Conservation (phyloP, 2,888 invertebrate species). For the Epinotia nisella region DNA sequence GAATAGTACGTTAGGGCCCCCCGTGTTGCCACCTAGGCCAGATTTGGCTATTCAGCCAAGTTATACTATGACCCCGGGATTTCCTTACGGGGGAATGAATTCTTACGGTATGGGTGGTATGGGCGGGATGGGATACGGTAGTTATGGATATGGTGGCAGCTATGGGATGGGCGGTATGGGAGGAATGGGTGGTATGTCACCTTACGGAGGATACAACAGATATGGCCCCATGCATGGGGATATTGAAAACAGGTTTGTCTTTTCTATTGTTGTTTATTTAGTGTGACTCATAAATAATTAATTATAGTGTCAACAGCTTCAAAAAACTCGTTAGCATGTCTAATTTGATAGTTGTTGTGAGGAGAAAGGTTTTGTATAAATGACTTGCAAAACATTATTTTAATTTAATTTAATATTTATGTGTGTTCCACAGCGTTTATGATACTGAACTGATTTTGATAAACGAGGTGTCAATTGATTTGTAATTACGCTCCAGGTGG, state of each 20-base stretch:
- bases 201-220: conserved; percentile 76
- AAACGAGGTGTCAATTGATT: no score
- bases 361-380: background rate
- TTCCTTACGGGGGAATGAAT: conserved; percentile 48
- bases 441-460: no score
- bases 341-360: background rate
- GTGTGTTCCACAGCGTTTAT: no score
- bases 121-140: conserved; percentile 47
- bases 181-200: conserved; percentile 62
- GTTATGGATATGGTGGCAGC: conserved; percentile 61
- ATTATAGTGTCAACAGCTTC: background rate
- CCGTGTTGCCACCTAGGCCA: conserved; percentile 70
- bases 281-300: background rate
- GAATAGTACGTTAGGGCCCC: conserved; percentile 53
- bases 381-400: background rate
- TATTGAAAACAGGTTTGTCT: conserved; percentile 85
- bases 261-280: background rate
- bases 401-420: no score
- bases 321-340: background rate
- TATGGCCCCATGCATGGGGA: conserved; percentile 82
- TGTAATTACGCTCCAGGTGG: no score
- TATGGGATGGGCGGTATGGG: conserved; percentile 52
- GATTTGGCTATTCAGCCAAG: conserved; percentile 61
- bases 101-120: conserved; percentile 41
- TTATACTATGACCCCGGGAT: conserved; percentile 63